Conservation (phyloP, 2,888 invertebrate species). For the Iselma pallidipennis region DNA sequence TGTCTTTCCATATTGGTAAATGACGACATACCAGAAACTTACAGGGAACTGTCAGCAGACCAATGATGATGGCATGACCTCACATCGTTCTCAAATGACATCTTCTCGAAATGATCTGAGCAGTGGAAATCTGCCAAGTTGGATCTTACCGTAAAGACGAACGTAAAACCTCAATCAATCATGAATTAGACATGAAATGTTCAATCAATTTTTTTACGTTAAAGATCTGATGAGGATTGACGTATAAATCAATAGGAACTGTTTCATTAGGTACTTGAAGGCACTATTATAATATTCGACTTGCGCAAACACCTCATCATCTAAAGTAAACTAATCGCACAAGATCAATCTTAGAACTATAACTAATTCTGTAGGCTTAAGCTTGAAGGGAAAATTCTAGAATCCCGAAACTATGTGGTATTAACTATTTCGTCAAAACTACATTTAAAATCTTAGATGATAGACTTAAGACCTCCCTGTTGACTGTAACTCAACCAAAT, state of each 20-base stretch:
- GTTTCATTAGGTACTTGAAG: not conserved
- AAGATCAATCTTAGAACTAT: not conserved
- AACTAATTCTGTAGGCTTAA: not conserved
- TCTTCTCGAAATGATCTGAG: not conserved
- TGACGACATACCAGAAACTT: not conserved
- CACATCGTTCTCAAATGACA: not conserved
- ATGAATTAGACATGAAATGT: not conserved
- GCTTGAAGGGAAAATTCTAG: not conserved
- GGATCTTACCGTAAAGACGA: not conserved
- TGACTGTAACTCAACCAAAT: slow-evolving; percentile 33
- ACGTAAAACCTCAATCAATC: slow-evolving; percentile 2
- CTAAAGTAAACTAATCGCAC: not conserved
- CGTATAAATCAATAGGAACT: not conserved
- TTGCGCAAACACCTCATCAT: not conserved
- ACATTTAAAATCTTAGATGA: not conserved
- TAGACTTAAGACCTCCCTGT: not conserved
- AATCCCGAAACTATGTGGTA: not conserved
- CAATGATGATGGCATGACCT: not conserved
- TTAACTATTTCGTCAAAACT: not conserved
- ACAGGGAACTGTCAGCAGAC: not conserved
- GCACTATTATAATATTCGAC: not conserved
- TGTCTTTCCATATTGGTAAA: not conserved
- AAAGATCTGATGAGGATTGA: not conserved
- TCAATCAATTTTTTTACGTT: not conserved
- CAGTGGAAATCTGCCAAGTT: not conserved